phyloP scores from a whole-genome alignment of 2,888 invertebrate species.

The Mesoligia furuncula region DNA sequence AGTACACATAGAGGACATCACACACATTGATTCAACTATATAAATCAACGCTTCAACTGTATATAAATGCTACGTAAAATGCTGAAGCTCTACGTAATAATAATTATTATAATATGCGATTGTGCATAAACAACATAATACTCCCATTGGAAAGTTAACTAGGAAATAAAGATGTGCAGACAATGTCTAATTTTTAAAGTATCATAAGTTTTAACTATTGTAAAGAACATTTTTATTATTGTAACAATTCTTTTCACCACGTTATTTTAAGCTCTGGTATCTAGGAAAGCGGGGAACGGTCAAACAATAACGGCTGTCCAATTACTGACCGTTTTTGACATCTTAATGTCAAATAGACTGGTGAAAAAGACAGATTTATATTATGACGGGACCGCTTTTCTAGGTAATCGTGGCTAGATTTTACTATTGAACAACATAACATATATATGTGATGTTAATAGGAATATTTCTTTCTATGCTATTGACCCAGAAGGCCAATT shows the following conservation, averaged over 20 bases:
- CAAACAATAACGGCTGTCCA: background rate
- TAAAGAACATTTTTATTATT: background rate
- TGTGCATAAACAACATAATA: constrained; percentile 47
- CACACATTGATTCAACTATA: constrained; percentile 24
- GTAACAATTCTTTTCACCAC: background rate
- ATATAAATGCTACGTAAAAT: constrained; percentile 65
- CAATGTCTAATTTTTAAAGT: background rate
- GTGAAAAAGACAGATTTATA: background rate
- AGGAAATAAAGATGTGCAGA: background rate
- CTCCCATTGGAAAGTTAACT: constrained; percentile 10
- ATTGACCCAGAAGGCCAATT: background rate
- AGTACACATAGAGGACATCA: constrained; percentile 35
- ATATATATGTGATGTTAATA: background rate
- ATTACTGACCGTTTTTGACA: background rate
- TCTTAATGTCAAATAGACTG: background rate
- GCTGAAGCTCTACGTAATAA: constrained; percentile 54
- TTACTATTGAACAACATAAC: background rate
- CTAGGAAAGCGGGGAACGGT: background rate
- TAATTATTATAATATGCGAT: constrained; percentile 29
- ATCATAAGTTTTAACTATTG: background rate
- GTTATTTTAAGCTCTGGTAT: background rate
- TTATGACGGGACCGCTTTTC: background rate
- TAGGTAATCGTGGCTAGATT: background rate
- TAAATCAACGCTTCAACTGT: constrained; percentile 24
- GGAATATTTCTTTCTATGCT: background rate